Base-by-base conservation (phyloP, 53 echinoderm and acorn worm species). In the Stichopus horrens region DNA sequence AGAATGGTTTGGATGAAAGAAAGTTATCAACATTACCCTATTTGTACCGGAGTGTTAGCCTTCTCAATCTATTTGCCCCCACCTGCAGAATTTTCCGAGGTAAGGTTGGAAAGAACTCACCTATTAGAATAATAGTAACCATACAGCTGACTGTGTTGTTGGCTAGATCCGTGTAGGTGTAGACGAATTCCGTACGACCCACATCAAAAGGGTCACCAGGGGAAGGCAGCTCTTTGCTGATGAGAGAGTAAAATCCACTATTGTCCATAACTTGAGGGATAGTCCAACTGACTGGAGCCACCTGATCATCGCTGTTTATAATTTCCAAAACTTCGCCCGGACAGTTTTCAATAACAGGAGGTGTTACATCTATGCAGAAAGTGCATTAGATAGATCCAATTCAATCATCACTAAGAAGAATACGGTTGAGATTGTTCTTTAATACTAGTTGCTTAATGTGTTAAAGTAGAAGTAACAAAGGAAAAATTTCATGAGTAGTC, bases 311-410 rank as follows among this genome's bases (percentile, higher is more conserved):
- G 7, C 55, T 83, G 83, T 83, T 83, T 0, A 83, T 83, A 58
- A 83, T 83, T 18, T 83, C 59, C 13, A 21, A 7, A 55, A 83
- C 60, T 21, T 83, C 59, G 8, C 10, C 10, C 4, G 83, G 83
- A n/a, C 83, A 83, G 59, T 83, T 83, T 37, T 83, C 63, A 56
- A 83, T 21, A 0, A 57, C 7, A 58, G 83, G 83, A 21, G 83
- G 66, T 20, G 83, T 83, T 56, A 83, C 59, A 83, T 83, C 83
- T 83, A 21, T 20, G 5, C 37, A 37, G 37, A 37, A 37, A 37
- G 37, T 37, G 2, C 37, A 37, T 37, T 37, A 37, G 37, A 37
- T 37, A 37, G 37, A 37, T 37, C 37, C 37, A 37, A 37, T 37
- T 37, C 37, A 37, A 37, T 37, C 37, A 37, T 1, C 37, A 37